Base-by-base conservation (phyloP, 2,113 vertebrate species). In the Cichladusa arquata region DNA sequence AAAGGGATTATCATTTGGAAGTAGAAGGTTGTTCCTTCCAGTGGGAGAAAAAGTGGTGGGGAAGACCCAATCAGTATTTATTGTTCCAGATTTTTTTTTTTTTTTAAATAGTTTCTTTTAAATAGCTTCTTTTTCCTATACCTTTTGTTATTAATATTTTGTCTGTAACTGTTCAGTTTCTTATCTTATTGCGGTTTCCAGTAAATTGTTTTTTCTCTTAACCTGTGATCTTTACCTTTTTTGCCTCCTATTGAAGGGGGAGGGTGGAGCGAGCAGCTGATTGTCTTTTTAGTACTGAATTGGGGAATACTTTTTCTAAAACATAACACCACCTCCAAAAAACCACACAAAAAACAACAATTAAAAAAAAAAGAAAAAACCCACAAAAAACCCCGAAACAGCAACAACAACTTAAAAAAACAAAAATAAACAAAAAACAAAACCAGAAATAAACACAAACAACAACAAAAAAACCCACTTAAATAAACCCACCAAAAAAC, bases 261-360 rank as follows among this genome's bases (percentile, higher is more conserved):
- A 23, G 5, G 19, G 5, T 45, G 23, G 14, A 65, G 10, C 1
- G 14, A 65, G 10, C 1, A 33, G 2, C 12, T 36, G 28, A 26
- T 36, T 3, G 3, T 58, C 4, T 73, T 57, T 44, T 19, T 28
- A 33, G 5, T 13, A n/a, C 12, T 64, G 15, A 56, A 72, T 0
- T 42, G 25, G 11, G 20, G 25, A 40, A 56, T 5, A 15, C 3
- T 6, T 7, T 18, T 71, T 14, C 17, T n/a, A 34, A 54, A 62
- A n/a, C 2, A 13, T 7, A 3, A 19, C 22, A 50, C 2, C 0
- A 57, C 0, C 0, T 8, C 3, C 8, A 22, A 13, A 38, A 33
- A 12, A 33, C 8, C 53, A 31, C 26, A 45, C 48, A 14, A 34
- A 24, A 19, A 42, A 19, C 28, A 31, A 31, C 14, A 42, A 42